Percentiles rank a stretch among this genome's conserved stretches.
These are phyloP conservation scores for Gallinago media DNA, from an alignment of 2,113 vertebrate genomes.

Conservation along the genomic window DNA sequence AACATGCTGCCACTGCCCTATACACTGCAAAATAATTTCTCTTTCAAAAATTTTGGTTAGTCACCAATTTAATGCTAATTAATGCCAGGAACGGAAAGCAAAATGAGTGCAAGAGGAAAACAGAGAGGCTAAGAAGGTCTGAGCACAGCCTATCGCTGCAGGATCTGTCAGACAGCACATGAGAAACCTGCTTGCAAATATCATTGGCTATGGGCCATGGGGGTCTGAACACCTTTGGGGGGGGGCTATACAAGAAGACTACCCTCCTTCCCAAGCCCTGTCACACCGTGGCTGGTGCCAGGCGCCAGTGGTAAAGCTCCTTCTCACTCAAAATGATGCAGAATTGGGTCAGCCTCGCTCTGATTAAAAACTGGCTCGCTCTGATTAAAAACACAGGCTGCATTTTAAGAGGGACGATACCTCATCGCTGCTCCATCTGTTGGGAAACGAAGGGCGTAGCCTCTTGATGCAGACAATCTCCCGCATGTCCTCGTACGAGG, in stretches of 20 bases:
- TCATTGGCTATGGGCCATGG: rapidly evolving
- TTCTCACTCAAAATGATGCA: not conserved
- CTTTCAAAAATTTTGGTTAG: not conserved
- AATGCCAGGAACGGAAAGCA: not conserved
- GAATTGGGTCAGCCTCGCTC: not conserved
- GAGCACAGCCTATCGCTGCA: not conserved
- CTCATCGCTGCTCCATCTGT: slow-evolving; percentile 97
- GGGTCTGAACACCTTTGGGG: not conserved
- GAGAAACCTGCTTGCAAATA: not conserved
- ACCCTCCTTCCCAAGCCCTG: not conserved
- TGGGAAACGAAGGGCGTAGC: slow-evolving; percentile 91
- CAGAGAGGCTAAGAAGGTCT: not conserved
- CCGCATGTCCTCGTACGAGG: slow-evolving; percentile 96
- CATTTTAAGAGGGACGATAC: slow-evolving; percentile 61
- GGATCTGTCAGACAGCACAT: not conserved
- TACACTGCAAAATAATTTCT: not conserved
- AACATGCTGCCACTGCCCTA: not conserved
- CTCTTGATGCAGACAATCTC: slow-evolving; percentile 94
- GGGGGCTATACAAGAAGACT: not conserved
- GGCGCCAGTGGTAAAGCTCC: not conserved
- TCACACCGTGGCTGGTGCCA: not conserved
- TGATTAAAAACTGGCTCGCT: not conserved
- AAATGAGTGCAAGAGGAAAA: not conserved
- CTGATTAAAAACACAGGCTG: not conserved
- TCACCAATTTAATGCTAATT: not conserved